phyloP scores from a whole-genome alignment of 2,113 vertebrate genomes.

The Cebus imitator region DNA sequence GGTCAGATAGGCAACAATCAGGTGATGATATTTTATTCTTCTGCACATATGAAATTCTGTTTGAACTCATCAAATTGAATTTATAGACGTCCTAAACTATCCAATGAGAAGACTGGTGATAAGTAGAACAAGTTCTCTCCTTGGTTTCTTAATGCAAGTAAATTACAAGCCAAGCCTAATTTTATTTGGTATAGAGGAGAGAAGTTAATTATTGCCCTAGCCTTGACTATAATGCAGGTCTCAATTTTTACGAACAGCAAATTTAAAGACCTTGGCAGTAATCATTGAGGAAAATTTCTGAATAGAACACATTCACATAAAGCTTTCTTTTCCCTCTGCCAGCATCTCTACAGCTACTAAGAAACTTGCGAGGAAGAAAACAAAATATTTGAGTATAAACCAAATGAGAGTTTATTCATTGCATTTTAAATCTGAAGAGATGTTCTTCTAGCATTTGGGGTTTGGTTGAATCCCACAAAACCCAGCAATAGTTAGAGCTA shows the following conservation, averaged over 20 bases:
- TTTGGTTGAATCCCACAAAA: conserved; percentile 63
- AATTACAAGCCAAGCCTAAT: conserved; percentile 46
- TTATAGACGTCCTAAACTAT: conserved; percentile 62
- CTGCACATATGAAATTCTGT: conserved; percentile 58
- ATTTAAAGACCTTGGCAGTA: conserved; percentile 50
- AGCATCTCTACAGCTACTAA: conserved; percentile 14
- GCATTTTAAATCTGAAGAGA: conserved; percentile 56
- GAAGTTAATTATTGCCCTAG: conserved; percentile 58
- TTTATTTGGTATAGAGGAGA: not conserved
- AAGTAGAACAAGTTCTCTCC: conserved; percentile 1
- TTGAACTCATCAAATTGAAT: conserved; percentile 69
- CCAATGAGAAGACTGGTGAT: conserved; percentile 6
- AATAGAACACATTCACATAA: conserved; percentile 28
- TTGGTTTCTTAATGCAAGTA: conserved; percentile 58
- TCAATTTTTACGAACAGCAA: conserved; percentile 47
- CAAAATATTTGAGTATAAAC: conserved; percentile 51
- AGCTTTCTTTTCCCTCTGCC: not conserved
- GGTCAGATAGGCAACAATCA: conserved; percentile 65
- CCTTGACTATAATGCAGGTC: conserved; percentile 36
- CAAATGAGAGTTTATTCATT: not conserved
- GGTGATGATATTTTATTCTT: conserved; percentile 58
- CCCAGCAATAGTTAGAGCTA: conserved; percentile 16
- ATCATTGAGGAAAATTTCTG: conserved; percentile 54
- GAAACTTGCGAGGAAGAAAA: conserved; percentile 43
- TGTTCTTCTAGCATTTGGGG: conserved; percentile 55